Base-by-base conservation (phyloP, 2,797 vertebrate genomes). In the Myotis planiceps region DNA sequence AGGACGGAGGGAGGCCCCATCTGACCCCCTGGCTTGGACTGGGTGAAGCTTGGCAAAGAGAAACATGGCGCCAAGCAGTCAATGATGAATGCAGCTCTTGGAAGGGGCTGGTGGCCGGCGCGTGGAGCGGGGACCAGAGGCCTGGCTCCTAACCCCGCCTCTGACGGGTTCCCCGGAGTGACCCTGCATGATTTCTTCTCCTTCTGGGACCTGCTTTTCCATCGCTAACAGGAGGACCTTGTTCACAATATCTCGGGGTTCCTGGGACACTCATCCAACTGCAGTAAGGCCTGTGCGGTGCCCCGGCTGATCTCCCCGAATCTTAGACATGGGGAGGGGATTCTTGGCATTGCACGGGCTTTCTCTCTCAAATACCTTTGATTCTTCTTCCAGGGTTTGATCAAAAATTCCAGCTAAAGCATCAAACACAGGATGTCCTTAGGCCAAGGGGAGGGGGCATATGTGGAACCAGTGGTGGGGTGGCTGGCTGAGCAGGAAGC, bases 321-420 rank as follows among this genome's bases (percentile, higher is more conserved):
- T 58, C 34, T 32, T 13, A 32, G 34, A 2, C 4, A 21, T 12
- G 18, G 29, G 45, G n/a, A 82, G 9, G n/a, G 10, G 42, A 32
- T 42, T 80, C 74, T 79, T 27, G 39, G 37, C 69, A 34, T 49
- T 8, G 89, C 32, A 16, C 4, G 0, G 16, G 60, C 32, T 25
- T 63, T 88, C 49, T 49, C 66, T 79, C 47, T 85, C 42, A 45
- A 4, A 45, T 5, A 34, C 14, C 16, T 93, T 84, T 5, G 29
- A 65, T 16, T 75, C 55, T 68, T 71, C 75, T 84, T 55, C 51
- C 7, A 13, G n/a, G 55, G 55, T 65, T 75, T 69, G 60, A 80
- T n/a, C 7, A 74, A 74, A 81, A 85, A 66, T 51, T 45, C 55
- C 23, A 93, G 58, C 5, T 0, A 53, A 45, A 29, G 82, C 53